These are phyloP conservation scores for Phrynocephalus guinanensis DNA, from an alignment of 2,797 vertebrate genomes.

Conservation along the genomic window DNA sequence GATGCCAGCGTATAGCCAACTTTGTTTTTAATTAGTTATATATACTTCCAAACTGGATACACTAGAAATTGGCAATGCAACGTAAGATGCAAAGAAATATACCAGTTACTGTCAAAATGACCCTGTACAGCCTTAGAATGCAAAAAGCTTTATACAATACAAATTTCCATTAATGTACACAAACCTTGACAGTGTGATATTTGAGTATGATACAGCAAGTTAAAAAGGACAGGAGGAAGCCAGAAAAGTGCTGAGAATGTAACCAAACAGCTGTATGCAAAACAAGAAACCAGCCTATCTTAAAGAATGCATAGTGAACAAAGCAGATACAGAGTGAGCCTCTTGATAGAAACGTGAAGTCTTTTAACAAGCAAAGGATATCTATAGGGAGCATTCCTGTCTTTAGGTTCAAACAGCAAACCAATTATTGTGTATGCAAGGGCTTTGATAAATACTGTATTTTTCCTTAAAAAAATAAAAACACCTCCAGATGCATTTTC, in stretches of 20 bases:
- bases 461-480: constrained; percentile 82
- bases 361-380: constrained; percentile 68
- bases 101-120: constrained; percentile 99
- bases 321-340: constrained; percentile 31
- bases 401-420: constrained; percentile 76
- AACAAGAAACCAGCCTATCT: constrained; percentile 71
- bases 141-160: constrained; percentile 99
- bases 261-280: constrained; percentile 82
- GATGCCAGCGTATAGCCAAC: constrained; percentile 79
- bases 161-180: constrained; percentile 91
- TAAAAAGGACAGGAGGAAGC: constrained; percentile 70
- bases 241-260: constrained; percentile 82
- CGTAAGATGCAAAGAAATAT: constrained; percentile 91
- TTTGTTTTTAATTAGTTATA: constrained; percentile 92
- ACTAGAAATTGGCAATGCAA: constrained; percentile 99
- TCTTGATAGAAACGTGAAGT: constrained; percentile 76
- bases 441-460: constrained; percentile 78
- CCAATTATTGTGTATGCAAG: constrained; percentile 66
- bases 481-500: constrained; percentile 78
- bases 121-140: constrained; percentile 99
- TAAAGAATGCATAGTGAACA: constrained; percentile 28
- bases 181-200: constrained; percentile 79
- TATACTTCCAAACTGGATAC: constrained; percentile 99
- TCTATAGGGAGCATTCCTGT: constrained; percentile 71
- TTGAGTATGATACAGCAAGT: constrained; percentile 84